Percentiles rank a stretch among this genome's conserved stretches.
These are phyloP conservation scores for Donacobius atricapilla DNA, from an alignment of 2,113 vertebrate genomes.

Conservation along the genomic window DNA sequence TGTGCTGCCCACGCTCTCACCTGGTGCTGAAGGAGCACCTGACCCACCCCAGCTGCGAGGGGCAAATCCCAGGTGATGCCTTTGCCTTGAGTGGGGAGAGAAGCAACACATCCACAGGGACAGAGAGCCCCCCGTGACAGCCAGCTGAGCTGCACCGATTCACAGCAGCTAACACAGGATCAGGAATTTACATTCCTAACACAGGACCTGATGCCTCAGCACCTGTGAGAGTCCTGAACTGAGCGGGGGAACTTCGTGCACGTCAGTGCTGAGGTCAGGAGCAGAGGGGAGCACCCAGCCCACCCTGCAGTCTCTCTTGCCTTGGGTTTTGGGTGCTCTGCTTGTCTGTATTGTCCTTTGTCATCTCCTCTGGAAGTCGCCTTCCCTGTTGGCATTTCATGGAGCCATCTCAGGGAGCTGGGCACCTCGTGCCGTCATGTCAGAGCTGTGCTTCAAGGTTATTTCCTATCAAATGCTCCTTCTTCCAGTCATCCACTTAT, in stretches of 20 bases:
- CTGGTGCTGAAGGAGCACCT: fast-evolving
- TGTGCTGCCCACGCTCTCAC: background rate
- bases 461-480: background rate
- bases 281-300: background rate
- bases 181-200: too few relatives aligned
- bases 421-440: fast-evolving
- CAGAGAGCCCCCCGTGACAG: background rate
- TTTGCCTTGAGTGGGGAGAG: background rate
- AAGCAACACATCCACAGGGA: background rate
- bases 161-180: too few relatives aligned
- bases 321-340: background rate
- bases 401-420: background rate
- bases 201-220: fast-evolving
- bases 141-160: background rate
- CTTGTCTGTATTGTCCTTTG: background rate
- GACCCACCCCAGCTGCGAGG: fast-evolving
- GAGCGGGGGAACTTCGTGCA: fast-evolving
- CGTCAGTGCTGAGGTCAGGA: background rate
- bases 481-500: background rate
- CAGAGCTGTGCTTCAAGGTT: background rate
- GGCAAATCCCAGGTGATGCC: background rate
- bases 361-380: background rate
- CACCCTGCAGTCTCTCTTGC: background rate
- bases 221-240: background rate
- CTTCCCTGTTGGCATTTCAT: background rate